These are phyloP conservation scores for Catocala sponsa DNA, from an alignment of 2,888 invertebrate genomes.

Conservation along the genomic window DNA sequence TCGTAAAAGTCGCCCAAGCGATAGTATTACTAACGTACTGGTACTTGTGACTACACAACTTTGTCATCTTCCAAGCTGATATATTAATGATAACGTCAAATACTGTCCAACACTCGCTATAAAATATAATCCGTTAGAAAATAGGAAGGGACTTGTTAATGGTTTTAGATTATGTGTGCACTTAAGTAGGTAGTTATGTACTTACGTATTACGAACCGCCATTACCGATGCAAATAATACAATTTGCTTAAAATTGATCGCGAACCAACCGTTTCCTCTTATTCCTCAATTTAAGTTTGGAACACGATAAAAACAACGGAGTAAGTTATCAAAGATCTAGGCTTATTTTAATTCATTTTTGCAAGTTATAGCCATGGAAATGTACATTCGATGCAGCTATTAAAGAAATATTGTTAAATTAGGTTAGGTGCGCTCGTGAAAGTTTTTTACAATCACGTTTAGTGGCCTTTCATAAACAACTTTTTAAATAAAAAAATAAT, in stretches of 20 bases:
- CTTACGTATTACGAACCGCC: background rate
- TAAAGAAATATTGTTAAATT: constrained; percentile 36
- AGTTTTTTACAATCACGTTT: constrained; percentile 18
- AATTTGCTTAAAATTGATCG: constrained; percentile 34
- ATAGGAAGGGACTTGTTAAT: background rate
- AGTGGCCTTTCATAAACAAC: constrained; percentile 2
- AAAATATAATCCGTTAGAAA: constrained; percentile 4
- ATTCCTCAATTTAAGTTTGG: constrained; percentile 20
- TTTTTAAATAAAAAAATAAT: constrained; percentile 4
- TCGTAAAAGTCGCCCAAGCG: background rate
- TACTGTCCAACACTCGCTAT: background rate
- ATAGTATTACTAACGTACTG: background rate
- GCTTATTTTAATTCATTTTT: constrained; percentile 37
- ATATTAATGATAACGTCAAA: constrained; percentile 8
- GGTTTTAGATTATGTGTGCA: background rate
- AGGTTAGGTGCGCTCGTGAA: constrained; percentile 31
- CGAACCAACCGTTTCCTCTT: constrained; percentile 18
- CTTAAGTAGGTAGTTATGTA: background rate
- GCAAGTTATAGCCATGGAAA: constrained; percentile 39
- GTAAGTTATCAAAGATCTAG: constrained; percentile 40
- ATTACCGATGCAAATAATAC: constrained; percentile 18
- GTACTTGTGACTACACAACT: background rate
- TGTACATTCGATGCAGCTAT: constrained; percentile 39
- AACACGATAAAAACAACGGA: constrained; percentile 37
- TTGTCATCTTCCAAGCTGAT: constrained; percentile 3